Conservation (phyloP, 2,888 invertebrate species). For the Enchytraeus crypticus region DNA sequence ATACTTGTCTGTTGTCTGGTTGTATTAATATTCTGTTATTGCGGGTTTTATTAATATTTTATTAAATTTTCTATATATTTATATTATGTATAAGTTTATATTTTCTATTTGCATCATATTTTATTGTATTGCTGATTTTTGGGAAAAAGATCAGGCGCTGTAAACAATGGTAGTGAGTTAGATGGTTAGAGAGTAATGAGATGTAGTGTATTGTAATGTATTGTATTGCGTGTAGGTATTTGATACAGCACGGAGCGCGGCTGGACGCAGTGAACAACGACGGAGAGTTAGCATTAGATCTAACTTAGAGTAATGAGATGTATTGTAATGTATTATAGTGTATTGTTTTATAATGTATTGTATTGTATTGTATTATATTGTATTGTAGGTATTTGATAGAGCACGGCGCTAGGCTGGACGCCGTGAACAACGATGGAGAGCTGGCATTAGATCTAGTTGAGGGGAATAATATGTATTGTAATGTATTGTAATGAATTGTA, state of each 20-base stretch:
- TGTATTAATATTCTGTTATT: no score
- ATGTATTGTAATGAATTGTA: no score
- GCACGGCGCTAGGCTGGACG: constrained; percentile 73
- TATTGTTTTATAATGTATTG: constrained; percentile 11
- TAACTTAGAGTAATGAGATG: constrained; percentile 85
- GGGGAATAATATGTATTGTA: constrained; percentile 81
- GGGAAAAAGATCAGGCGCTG: constrained; percentile 74
- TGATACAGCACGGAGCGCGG: constrained; percentile 64
- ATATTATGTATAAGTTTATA: no score
- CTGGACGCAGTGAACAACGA: constrained; percentile 85
- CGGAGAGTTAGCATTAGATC: constrained; percentile 92
- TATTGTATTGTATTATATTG: not conserved
- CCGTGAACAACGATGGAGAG: constrained; percentile 93
- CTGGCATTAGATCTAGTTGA: constrained; percentile 90
- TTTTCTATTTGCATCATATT: not conserved
- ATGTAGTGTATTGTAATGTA: no score
- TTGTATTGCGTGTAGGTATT: constrained; percentile 25
- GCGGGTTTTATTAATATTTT: no score
- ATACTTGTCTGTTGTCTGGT: no score
- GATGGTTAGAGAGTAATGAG: constrained; percentile 80
- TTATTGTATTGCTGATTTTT: constrained; percentile 20
- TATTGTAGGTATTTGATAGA: constrained; percentile 25
- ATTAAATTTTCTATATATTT: no score
- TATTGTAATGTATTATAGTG: not conserved
- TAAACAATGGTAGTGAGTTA: constrained; percentile 97